Evolutionary conservation across 2,888 invertebrate genomes (phyloP), one percentile per base, ranked within the genome.

Genomic region (Kuschelorhynchus macadamiae): DNA sequence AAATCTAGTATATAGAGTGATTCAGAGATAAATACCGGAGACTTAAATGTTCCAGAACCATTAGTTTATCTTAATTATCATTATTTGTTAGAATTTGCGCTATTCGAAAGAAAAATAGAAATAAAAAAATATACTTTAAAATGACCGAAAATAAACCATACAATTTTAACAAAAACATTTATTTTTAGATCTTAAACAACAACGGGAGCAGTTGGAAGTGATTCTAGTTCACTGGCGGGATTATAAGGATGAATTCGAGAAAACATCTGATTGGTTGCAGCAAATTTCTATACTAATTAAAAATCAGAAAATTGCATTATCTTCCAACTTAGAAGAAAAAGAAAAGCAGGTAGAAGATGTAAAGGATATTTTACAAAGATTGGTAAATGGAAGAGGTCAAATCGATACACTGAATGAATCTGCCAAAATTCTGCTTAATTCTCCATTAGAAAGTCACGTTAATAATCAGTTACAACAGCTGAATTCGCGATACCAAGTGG

Each of bases 241-340:
- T 69, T 96, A 94, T 84, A 96, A 96, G 82, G 96, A 96, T 79
- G 96, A 96, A 82, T 95, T 94, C 79, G 96, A 96, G 81, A 88
- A 94, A 67, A 84, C 96, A 12, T 94, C 94, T 53, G 96, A 96
- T 81, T 96, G 96, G 96, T 83, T 96, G 25, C 96, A 96, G 78
- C 95, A 96, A 81, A 94, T 94, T 78, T 95, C 96, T 77, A 94
- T 95, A 76, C 87, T 95, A 7, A 92, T 95, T 9, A 96, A 96
- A 81, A 94, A 94, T 62, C 94, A 96, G 77, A 96, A 96, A 82
- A 89, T 94, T 18, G 92, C 93, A 17, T 85, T 95, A 9, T 87
- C 93, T 18, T 90, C 94, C 1, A 93, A 91, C 60, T 86, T 94
- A 0, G 87, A 89, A 50, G 96, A 96, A 76, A 96, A 96, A 79